Evolutionary conservation across 2,888 invertebrate genomes (phyloP), one percentile per base, ranked within the genome.

Genomic region (Trichogramma evanescens): DNA sequence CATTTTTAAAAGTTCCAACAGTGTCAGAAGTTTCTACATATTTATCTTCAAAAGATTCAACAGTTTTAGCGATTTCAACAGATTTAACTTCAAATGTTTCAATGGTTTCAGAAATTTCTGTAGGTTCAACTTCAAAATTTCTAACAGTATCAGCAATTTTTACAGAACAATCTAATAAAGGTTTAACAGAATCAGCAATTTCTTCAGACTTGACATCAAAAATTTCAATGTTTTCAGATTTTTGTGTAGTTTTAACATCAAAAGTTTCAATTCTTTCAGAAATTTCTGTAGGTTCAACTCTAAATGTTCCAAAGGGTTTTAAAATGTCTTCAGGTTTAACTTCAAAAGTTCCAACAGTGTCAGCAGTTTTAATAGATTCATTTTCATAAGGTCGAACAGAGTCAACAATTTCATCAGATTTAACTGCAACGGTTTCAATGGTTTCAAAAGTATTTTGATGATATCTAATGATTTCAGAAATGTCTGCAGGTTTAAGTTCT

Each of bases 31-130:
- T 4, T 46, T 56, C 40, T 9, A 53, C 38, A 52, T 41, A 54
- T 48, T 56, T 58, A 41, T 46, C 58, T 44, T 46, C 59, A 63
- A 50, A 41, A 51, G n/a, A 56, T 42, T 59, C 50, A 10, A 48
- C 44, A 56, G 55, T 50, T 46, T 64, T 58, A 6, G 43, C 46
- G 43, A 55, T 51, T 26, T 59, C 49, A 8, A 50, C 56, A 4
- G 42, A 54, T 26, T 13, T 49, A 41, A 38, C 10, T 5, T 50
- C 40, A 44, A 46, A 46, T 4, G 41, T 51, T 50, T 50, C 51
- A 49, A 54, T 38, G 6, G 38, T 59, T 38, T 53, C n/a, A 38
- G 44, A 45, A 54, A 50, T 10, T 52, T 44, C 41, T 45, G 44
- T 57, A 9, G n/a, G 41, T 40, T 44, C 50, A 42, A 10, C 38